These are phyloP conservation scores for Trilocha varians DNA, from an alignment of 2,888 invertebrate genomes.

Conservation along the genomic window DNA sequence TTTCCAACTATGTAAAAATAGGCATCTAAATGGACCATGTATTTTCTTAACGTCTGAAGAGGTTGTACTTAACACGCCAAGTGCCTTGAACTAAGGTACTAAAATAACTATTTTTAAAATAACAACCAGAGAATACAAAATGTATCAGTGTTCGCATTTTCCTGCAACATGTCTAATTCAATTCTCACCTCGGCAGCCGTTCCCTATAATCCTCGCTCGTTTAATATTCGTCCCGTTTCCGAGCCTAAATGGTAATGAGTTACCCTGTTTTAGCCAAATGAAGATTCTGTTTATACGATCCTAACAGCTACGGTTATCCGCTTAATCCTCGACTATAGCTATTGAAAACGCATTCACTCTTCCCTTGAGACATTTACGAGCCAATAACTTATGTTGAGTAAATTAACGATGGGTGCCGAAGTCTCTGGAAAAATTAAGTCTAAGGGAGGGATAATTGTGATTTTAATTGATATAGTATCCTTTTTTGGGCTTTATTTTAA, in stretches of 20 bases:
- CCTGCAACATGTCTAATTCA: constrained; percentile 24
- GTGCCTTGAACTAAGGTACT: no score
- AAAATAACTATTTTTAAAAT: no score
- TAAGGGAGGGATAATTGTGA: not conserved
- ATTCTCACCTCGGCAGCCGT: constrained; percentile 34
- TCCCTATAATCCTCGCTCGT: constrained; percentile 28
- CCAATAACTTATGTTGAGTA: constrained; percentile 28
- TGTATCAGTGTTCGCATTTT: constrained; percentile 1
- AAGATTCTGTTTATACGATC: constrained; percentile 43
- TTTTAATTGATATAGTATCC: no score
- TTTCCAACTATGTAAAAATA: no score
- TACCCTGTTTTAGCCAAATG: constrained; percentile 37
- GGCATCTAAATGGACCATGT: no score
- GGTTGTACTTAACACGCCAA: no score
- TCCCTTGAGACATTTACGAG: constrained; percentile 38
- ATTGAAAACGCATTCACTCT: constrained; percentile 47
- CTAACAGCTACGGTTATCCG: constrained; percentile 32
- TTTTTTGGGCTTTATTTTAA: no score
- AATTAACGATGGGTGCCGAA: constrained; percentile 5
- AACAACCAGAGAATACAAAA: not conserved
- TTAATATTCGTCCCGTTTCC: constrained; percentile 42
- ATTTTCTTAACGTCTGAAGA: no score
- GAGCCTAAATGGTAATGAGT: constrained; percentile 44
- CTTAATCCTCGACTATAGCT: constrained; percentile 33
- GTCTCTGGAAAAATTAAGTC: not conserved